These are phyloP conservation scores for Caenorhabditis remanei DNA, from an alignment of 1,140 invertebrate species.

Conservation along the genomic window DNA sequence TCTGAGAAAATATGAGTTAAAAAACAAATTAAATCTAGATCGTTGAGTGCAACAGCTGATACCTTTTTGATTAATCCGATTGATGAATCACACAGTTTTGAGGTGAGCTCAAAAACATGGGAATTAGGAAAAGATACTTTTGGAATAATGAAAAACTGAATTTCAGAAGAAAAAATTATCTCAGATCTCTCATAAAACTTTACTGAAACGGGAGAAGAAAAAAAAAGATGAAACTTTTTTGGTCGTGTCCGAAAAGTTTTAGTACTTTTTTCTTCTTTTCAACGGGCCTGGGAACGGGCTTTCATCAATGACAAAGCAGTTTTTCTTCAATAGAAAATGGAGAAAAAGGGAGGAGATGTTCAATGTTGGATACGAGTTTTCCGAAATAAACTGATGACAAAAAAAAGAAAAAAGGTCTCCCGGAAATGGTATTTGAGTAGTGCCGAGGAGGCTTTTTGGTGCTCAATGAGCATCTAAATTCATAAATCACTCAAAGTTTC, in stretches of 20 bases:
- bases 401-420: not conserved
- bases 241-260: constrained; percentile 3
- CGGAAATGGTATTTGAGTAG: not conserved
- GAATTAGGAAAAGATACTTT: not conserved
- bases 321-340: not conserved
- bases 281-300: constrained; percentile 14
- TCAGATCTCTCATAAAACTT: not conserved
- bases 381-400: not conserved
- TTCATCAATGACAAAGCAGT: constrained; percentile 23
- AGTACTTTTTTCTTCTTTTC: not conserved
- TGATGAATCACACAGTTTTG: not conserved
- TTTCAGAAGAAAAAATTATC: too few species aligned
- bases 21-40: constrained; percentile 1
- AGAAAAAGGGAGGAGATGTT: not conserved
- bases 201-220: not conserved
- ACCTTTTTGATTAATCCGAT: not conserved
- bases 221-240: not conserved
- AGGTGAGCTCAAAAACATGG: too few species aligned
- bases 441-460: not conserved
- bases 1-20: not conserved
- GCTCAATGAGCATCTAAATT: not conserved
- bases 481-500: constrained; percentile 21
- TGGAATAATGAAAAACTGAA: not conserved
- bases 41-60: not conserved
- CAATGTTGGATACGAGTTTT: not conserved